phyloP scores from a whole-genome alignment of 2,888 invertebrate genomes.

The Pseudanteris insignis region DNA sequence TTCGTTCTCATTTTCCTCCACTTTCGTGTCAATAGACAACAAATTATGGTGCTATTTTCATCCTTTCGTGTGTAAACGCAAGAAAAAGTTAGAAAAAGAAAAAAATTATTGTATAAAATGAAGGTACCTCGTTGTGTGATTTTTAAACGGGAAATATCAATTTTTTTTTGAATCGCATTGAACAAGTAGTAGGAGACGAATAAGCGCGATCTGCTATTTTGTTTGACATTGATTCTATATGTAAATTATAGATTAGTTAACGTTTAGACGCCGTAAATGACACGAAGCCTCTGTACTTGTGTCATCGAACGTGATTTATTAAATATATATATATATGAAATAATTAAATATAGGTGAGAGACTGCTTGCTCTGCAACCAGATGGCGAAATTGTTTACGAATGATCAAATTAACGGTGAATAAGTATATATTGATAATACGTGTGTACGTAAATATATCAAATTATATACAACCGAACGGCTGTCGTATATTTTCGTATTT shows the following conservation, averaged over 20 bases:
- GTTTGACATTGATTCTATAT: constrained; percentile 57
- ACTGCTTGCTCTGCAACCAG: constrained; percentile 34
- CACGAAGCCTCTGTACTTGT: constrained; percentile 37
- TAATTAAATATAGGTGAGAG: constrained; percentile 35
- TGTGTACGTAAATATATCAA: constrained; percentile 42
- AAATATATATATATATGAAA: constrained; percentile 23
- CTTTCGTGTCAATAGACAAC: constrained; percentile 33
- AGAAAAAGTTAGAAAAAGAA: neutral
- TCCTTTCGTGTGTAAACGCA: too few species aligned
- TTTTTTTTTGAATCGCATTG: constrained; percentile 12
- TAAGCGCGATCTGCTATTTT: constrained; percentile 48
- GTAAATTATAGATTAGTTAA: constrained; percentile 54
- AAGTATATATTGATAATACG: constrained; percentile 31
- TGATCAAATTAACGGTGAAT: constrained; percentile 46
- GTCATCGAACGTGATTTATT: constrained; percentile 46
- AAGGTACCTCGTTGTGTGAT: constrained; percentile 31
- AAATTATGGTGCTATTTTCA: constrained; percentile 32
- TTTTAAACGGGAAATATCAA: constrained; percentile 25
- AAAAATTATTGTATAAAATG: constrained; percentile 6
- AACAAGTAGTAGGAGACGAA: constrained; percentile 32
- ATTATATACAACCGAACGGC: constrained; percentile 5
- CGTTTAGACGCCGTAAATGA: constrained; percentile 46
- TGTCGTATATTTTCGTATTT: constrained; percentile 33
- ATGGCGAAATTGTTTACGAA: constrained; percentile 37
- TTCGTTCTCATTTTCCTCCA: constrained; percentile 42